Base-by-base conservation (phyloP, 2,888 invertebrate genomes). In the Itoplectis maculator region DNA sequence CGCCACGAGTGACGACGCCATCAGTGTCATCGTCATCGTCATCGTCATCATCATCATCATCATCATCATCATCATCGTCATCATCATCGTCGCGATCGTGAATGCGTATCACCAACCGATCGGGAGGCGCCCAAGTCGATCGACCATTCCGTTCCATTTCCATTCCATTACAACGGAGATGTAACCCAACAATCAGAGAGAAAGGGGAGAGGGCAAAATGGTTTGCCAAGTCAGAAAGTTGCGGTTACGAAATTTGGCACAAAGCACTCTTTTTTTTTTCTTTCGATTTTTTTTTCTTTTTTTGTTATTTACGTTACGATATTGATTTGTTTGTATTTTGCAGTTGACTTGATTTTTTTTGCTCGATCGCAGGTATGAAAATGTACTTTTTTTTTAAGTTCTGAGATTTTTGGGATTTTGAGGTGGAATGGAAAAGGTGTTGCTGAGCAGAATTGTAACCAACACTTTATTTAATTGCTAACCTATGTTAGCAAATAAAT, bases 151-250 rank as follows among this genome's bases (percentile, higher is more conserved):
- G 84, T 83, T 90, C 90, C 90, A 90, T 90, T 82, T 89, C 89
- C 92, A 91, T 92, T 93, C 93, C 93, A 93, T 93, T 92, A 93
- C 92, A 93, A 93, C 93, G 93, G 93, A 93, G 93, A 93, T 93
- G 93, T 94, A 94, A 93, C 94, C 94, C 94, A 94, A 94, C 94
- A 94, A 94, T 94, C 94, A 95, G 94, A 94, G 94, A 95, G 94
- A 94, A 94, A 93, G 93, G 94, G 93, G 94, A 94, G 94, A 94
- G 94, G 94, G 94, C 94, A 94, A 94, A 93, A 94, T 94, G 93
- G 94, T 94, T 95, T 95, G 94, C 95, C 94, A 94, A 94, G 94
- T 95, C 94, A 95, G 93, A 93, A 92, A 93, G 91, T 92, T 92
- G 92, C 88, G 92, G 90, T 91, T 92, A 92, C 92, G 92, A 90